These are phyloP conservation scores for Hydra vulgaris DNA, from an alignment of 30 jellyfish, hydroid and myxozoan species.

Conservation along the genomic window DNA sequence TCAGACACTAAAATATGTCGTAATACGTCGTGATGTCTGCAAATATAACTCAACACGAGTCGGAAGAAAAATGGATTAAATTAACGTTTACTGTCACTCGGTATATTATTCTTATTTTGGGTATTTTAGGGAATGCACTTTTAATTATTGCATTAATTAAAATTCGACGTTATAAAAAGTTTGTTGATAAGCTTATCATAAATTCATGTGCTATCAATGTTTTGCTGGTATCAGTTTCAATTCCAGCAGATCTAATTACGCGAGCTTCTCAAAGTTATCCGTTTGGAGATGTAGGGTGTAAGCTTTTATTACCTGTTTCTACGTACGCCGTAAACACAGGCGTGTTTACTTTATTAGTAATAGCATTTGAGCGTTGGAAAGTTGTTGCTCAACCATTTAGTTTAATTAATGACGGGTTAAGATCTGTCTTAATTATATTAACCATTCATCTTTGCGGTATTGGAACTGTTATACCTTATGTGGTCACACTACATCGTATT, in stretches of 20 bases:
- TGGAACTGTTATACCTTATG: neutral
- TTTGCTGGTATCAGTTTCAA: conserved; percentile 16
- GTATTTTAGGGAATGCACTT: conserved; percentile 14
- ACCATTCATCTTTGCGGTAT: conserved; percentile 5
- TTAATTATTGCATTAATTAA: neutral
- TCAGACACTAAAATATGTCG: no score
- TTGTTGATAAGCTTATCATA: conserved; percentile 19
- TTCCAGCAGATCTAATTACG: conserved; percentile 14
- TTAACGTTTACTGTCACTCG: conserved; percentile 9
- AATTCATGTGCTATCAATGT: conserved; percentile 9
- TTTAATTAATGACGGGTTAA: neutral
- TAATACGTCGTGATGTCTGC: no score
- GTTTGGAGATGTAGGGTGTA: conserved; percentile 24
- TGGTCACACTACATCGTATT: neutral
- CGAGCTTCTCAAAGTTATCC: conserved; percentile 2
- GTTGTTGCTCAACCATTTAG: conserved; percentile 16
- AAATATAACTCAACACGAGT: neutral
- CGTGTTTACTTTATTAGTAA: conserved; percentile 16
- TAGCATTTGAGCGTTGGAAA: conserved; percentile 27
- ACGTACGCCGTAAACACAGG: conserved; percentile 32
- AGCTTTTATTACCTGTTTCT: conserved; percentile 6
- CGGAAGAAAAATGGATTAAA: neutral
- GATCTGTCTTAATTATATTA: neutral
- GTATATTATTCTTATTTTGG: neutral
- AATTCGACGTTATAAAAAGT: conserved; percentile 7